Base-by-base conservation (phyloP, 2,888 invertebrate genomes). In the Agriopis leucophaearia region DNA sequence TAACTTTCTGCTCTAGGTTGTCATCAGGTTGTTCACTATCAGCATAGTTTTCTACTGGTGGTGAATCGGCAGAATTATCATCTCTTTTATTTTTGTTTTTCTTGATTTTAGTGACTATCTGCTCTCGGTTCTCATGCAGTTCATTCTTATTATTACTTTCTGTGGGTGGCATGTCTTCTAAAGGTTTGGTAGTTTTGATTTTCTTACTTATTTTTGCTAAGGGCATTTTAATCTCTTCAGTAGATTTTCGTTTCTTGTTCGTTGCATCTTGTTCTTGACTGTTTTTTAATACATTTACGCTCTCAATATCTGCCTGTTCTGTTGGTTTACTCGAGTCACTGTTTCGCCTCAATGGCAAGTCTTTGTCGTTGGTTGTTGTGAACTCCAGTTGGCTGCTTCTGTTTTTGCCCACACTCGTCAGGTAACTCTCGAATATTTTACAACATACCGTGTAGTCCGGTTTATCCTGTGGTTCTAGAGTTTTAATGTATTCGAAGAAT, bases 381-480 rank as follows among this genome's bases (percentile, higher is more conserved):
- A 96, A 96, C 51, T 94, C 95, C 27, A 97, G 86, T 73, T 95
- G 95, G 50, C 95, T 95, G 51, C 83, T 92, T 59, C 94, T 88
- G 0, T 94, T 83, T 47, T 95, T 94, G 10, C 95, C 96, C 58
- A 95, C 86, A 27, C 92, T 88, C 80, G 96, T 96, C 0, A 98
- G 87, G 13, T 96, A 97, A 51, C 88, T 88, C 27, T 91, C 87
- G 72, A 98, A 96, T n/a, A 97, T 88, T 68, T 95, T 94, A 15
- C 95, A 94, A 73, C 97, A 96, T 84, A 96, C 95, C 0, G 95
- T 90, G 83, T 98, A 98, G 83, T 98, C 95, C 0, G 98, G 97
- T 13, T 87, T 88, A 18, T 96, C 95, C 78, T 97, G 95, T 75
- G 96, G 97, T 72, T 96, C 93, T 77, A 98, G 76, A 45, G 94